Conservation (phyloP, 2,113 vertebrate species). For the Sebastes schlegelii region DNA sequence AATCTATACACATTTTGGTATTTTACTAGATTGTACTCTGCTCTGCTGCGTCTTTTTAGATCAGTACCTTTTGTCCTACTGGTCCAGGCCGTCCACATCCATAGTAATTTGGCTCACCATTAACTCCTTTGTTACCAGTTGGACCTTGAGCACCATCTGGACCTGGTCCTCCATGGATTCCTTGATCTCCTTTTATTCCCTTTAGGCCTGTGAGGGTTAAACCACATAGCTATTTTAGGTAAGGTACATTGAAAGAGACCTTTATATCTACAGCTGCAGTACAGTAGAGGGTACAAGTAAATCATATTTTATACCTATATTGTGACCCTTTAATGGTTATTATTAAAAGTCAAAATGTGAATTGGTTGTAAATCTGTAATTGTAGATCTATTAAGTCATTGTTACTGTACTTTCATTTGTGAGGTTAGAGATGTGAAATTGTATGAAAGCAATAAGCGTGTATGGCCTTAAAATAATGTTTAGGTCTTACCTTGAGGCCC, state of each 20-base stretch:
- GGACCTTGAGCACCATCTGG: conserved; percentile 79
- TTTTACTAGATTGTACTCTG: neutral
- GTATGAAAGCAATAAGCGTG: neutral
- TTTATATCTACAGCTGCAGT: neutral
- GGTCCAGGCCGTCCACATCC: conserved; percentile 81
- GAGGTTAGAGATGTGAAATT: neutral
- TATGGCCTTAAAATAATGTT: neutral
- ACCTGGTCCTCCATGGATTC: conserved; percentile 82
- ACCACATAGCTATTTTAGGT: neutral
- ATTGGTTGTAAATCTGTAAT: neutral
- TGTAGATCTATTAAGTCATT: neutral
- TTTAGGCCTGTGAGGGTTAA: conserved; percentile 79
- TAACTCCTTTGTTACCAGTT: conserved; percentile 83
- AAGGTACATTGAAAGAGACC: neutral
- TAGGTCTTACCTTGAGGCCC: conserved; percentile 80
- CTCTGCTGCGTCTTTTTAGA: neutral
- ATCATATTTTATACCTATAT: too few species aligned
- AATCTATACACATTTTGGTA: neutral
- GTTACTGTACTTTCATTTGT: neutral
- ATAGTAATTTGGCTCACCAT: conserved; percentile 82
- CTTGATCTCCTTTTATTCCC: conserved; percentile 85
- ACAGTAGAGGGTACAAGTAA: neutral
- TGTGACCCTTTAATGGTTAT: neutral
- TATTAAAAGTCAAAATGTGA: neutral
- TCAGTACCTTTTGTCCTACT: conserved; percentile 86